Conservation (phyloP, 92 coral and sea anemone species). For the Actinostola sp. region DNA sequence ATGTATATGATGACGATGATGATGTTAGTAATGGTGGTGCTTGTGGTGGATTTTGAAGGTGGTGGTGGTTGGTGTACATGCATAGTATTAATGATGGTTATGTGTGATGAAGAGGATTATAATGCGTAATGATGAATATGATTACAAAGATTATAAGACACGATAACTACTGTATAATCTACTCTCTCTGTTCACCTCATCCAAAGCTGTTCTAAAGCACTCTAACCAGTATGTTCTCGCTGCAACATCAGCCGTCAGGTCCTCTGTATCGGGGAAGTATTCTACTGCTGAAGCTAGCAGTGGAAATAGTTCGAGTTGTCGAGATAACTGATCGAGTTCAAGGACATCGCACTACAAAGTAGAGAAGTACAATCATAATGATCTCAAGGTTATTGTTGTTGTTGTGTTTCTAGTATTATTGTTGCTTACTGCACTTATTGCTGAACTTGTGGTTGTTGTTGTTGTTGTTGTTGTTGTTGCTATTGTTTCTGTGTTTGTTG, state of each 20-base stretch:
- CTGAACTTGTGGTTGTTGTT: not conserved
- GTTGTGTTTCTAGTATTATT: not conserved
- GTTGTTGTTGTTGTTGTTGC: not conserved
- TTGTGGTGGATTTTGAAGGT: no score
- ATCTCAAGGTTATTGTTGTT: not conserved
- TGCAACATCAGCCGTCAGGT: constrained; percentile 79
- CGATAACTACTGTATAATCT: not conserved
- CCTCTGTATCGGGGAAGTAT: constrained; percentile 93
- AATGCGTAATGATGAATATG: no score
- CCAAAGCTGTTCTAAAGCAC: constrained; percentile 87
- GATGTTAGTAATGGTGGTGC: no score
- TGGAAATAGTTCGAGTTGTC: constrained; percentile 79
- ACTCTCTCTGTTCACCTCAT: constrained; percentile 51
- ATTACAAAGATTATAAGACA: no score
- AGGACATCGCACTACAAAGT: constrained; percentile 79
- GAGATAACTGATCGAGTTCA: constrained; percentile 86
- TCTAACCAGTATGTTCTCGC: constrained; percentile 91
- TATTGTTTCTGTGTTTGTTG: not conserved
- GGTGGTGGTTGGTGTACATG: no score
- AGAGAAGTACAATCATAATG: not conserved
- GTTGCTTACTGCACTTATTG: not conserved
- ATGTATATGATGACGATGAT: no score
- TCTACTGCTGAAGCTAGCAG: constrained; percentile 78
- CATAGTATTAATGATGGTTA: no score
- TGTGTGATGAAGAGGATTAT: no score